phyloP scores from a whole-genome alignment of 1,140 invertebrate genomes.

The Odontomachus brunneus region DNA sequence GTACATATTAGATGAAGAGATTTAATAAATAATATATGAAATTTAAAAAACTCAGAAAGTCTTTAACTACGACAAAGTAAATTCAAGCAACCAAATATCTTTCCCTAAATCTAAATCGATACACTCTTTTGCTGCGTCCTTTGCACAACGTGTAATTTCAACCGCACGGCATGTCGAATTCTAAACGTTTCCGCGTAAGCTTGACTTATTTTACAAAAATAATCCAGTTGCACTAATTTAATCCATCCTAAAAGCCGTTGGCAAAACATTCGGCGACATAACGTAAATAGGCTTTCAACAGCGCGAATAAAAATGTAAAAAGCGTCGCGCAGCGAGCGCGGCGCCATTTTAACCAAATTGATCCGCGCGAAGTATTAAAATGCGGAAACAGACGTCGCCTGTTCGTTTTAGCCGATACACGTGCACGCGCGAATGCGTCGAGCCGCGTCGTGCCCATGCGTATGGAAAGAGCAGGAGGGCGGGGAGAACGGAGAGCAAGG shows the following conservation, averaged over 20 bases:
- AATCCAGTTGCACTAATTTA: constrained; percentile 29
- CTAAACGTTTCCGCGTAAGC: constrained; percentile 5
- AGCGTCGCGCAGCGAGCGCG: constrained; percentile 1
- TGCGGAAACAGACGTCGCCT: constrained; percentile 50
- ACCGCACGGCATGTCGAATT: neutral
- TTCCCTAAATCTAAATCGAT: no score
- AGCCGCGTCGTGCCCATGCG: constrained; percentile 31
- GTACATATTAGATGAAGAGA: no score
- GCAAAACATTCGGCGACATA: constrained; percentile 40
- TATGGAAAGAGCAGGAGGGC: constrained; percentile 12
- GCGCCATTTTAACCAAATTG: constrained; percentile 52
- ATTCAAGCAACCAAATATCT: no score
- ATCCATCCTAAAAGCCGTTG: constrained; percentile 35
- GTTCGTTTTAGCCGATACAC: constrained; percentile 37
- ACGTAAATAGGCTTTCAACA: constrained; percentile 51
- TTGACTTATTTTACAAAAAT: constrained; percentile 32
- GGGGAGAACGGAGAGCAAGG: neutral
- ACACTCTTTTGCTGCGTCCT: no score
- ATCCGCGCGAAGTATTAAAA: constrained; percentile 53
- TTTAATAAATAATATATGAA: no score
- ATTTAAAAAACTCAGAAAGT: no score
- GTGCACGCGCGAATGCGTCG: constrained; percentile 25
- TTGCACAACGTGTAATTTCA: no score
- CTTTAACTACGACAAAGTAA: no score
- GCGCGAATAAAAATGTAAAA: constrained; percentile 48